Evolutionary conservation across 53 echinoderm and acorn worm genomes (phyloP), one percentile per base, ranked within the genome.

Genomic region (Mesocentrotus franciscanus): DNA sequence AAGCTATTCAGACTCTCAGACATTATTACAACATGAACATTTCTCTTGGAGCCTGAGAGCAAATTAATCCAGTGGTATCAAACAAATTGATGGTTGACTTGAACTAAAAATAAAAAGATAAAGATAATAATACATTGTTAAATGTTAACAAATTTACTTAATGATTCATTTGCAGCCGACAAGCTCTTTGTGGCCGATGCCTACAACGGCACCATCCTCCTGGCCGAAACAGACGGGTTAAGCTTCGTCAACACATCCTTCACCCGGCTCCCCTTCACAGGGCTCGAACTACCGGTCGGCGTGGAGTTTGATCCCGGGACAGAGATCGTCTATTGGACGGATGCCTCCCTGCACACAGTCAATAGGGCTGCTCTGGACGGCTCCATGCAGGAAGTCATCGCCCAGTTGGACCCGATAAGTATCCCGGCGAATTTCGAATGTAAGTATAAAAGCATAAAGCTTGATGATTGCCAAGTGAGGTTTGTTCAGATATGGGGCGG

Each of bases 121-220:
- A 49, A 49, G 49, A 49, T 49, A 49, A 49, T 49, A 49, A 49
- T 49, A 49, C 6, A 49, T 2, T 49, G 49, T 49, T 49, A 49
- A 49, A 49, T 49, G 49, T 2, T 49, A 49, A 49, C 49, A 49
- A 62, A 16, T 14, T 62, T 0, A 62, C 62, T 72, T 72, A n/a
- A 15, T 26, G 6, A 79, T 39, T 36, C 8, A 17, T 33, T 39
- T 49, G 20, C 29, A 61, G 61, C 90, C 10, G 90, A 90, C 90
- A 90, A 90, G 90, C 60, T 90, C 16, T 90, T 90, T 27, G 90
- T 90, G 8, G 90, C 90, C 8, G 90, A 90, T 61, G 90, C 90
- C 0, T 29, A 90, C 60, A 30, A 58, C 29, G 81, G 34, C 8
- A 27, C 59, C 27, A 90, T 90, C 59, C 61, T 60, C 60, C 4